These are phyloP conservation scores for Cygnus atratus DNA, from an alignment of 2,113 vertebrate genomes.

Conservation along the genomic window DNA sequence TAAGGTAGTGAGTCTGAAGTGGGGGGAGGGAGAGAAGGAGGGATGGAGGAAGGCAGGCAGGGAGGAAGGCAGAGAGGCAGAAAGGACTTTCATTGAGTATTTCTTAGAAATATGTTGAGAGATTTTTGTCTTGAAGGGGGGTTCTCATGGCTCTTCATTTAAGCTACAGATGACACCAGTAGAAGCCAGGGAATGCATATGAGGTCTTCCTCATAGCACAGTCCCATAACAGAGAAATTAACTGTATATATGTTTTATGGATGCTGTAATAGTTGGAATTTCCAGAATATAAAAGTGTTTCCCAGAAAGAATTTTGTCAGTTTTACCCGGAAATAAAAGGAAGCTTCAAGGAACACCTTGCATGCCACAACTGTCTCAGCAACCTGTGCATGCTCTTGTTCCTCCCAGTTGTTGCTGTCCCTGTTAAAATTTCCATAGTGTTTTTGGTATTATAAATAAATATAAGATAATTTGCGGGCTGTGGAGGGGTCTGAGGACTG, in stretches of 20 bases:
- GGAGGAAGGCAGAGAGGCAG: not conserved
- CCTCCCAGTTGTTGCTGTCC: not conserved
- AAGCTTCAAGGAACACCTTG: not conserved
- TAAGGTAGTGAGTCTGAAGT: not conserved
- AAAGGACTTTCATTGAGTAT: not conserved
- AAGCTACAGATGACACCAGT: not conserved
- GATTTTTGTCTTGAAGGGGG: not conserved
- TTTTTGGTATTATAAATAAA: not conserved
- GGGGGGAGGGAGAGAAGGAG: not conserved
- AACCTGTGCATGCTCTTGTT: accelerated
- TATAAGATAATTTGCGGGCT: not conserved
- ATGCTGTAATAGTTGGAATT: not conserved
- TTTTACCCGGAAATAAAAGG: not conserved
- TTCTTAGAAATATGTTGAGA: not conserved
- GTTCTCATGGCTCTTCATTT: not conserved
- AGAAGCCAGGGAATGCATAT: not conserved
- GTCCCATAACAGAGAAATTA: not conserved
- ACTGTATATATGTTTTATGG: not conserved
- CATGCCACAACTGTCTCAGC: not conserved
- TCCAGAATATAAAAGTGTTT: not conserved
- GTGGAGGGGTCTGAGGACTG: not conserved
- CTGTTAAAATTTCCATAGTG: not conserved
- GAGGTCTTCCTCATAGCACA: not conserved
- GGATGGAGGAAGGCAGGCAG: not conserved
- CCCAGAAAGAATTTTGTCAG: not conserved